Base-by-base conservation (phyloP, 2,113 vertebrate genomes). In the Peromyscus leucopus region DNA sequence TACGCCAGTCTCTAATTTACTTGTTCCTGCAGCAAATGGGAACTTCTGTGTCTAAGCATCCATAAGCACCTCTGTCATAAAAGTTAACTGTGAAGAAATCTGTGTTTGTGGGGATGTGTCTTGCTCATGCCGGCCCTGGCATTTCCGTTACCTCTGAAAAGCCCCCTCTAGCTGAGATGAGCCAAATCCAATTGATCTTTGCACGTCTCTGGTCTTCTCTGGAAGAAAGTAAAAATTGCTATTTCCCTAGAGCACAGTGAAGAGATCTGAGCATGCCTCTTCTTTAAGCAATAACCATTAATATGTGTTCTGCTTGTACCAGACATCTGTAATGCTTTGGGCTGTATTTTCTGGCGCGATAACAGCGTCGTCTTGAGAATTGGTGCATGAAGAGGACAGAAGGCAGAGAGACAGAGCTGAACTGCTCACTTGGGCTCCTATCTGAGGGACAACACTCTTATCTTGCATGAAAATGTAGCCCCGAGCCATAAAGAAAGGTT, bases 251-350 rank as follows among this genome's bases (percentile, higher is more conserved):
- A 96, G 95, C 96, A 95, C 96, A 89, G 72, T 90, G 97, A 98
- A 98, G 88, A 95, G 95, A 98, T 98, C 96, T 39, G 97, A 98
- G 95, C 93, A 92, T 92, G 13, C 79, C 97, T 98, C 94, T 96
- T 98, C 96, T 97, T 98, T 97, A 98, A 72, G 55, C 98, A 97
- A 98, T 98, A 98, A 98, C 98, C 98, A 98, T 98, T 98, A 98
- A 98, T 98, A 98, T 89, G 96, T 97, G 97, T 98, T 98, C 97
- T 61, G 96, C 98, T 98, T 98, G 98, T 86, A 96, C 94, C 93
- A 98, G 98, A 98, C 98, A 98, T 98, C 97, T 98, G 98, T 97
- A 98, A 98, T 80, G 98, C 98, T 98, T 33, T 98, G 97, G 98
- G 98, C 98, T 98, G 97, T 98, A 97, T 98, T 98, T 98, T 98